Percentiles rank a stretch among this genome's conserved stretches.
Conservation (phyloP, 2,797 vertebrate species). For the Cyclura pinguis region DNA sequence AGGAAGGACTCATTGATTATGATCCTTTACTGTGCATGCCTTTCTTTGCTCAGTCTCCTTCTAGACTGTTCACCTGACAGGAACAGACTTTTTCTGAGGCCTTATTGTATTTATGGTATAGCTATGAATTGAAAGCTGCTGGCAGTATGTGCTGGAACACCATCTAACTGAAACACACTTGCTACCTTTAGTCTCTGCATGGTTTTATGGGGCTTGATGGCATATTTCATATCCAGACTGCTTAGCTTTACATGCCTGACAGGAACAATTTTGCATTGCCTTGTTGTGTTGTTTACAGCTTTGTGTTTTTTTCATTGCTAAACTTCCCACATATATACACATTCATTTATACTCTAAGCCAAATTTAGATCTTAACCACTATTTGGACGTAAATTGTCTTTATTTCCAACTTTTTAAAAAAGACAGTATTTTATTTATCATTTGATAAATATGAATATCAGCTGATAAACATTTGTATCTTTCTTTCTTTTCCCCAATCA, state of each 20-base stretch:
- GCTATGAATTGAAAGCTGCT: slow-evolving; percentile 49
- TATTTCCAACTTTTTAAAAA: slow-evolving; percentile 27
- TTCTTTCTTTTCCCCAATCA: background rate
- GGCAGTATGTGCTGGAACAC: slow-evolving; percentile 45
- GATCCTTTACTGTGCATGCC: background rate
- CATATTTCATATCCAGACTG: slow-evolving; percentile 51
- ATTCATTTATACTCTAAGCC: background rate
- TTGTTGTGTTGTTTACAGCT: slow-evolving; percentile 45
- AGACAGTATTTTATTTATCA: slow-evolving; percentile 37
- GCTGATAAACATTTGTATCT: background rate
- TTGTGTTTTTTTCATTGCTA: slow-evolving; percentile 46
- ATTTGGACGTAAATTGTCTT: slow-evolving; percentile 43
- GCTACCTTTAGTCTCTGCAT: slow-evolving; percentile 27
- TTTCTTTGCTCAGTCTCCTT: slow-evolving; percentile 12
- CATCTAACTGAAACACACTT: slow-evolving; percentile 1
- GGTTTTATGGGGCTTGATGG: background rate
- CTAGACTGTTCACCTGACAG: background rate
- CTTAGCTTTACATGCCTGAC: slow-evolving; percentile 42
- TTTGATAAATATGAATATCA: slow-evolving; percentile 1
- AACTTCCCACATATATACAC: slow-evolving; percentile 28
- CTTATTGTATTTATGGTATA: slow-evolving; percentile 25
- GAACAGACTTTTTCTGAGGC: slow-evolving; percentile 30
- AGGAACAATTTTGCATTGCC: slow-evolving; percentile 53
- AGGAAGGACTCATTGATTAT: background rate
- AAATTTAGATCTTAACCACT: background rate